A percentile compares a stretch with the other conserved stretches of the same genome.
phyloP scores from a whole-genome alignment of 2,888 invertebrate species.

The Chrysopilus asiliformis region DNA sequence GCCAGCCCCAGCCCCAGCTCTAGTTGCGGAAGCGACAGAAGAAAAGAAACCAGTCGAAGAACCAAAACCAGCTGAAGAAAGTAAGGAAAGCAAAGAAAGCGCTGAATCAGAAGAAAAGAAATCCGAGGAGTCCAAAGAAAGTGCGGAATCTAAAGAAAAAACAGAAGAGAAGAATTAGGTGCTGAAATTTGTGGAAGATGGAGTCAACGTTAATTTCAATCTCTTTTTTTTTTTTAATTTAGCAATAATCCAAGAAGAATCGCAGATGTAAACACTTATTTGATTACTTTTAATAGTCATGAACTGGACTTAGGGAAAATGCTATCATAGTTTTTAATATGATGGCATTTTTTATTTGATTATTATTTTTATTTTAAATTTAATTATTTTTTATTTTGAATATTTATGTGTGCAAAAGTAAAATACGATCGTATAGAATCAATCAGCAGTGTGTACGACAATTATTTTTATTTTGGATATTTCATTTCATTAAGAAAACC shows the following conservation, averaged over 20 bases:
- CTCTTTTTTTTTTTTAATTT: no score
- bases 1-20: conserved; percentile 13
- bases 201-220: no score
- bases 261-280: no score
- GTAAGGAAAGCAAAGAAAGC: conserved; percentile 22
- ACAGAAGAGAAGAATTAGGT: no score
- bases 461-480: no score
- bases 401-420: no score
- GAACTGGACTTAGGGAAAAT: conserved; percentile 7
- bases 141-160: conserved; percentile 24
- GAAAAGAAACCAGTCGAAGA: conserved; percentile 17
- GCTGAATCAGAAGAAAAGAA: conserved; percentile 8
- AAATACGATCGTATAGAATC: no score
- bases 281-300: conserved; percentile 3
- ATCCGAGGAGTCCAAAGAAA: conserved; percentile 26
- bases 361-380: conserved; percentile 5
- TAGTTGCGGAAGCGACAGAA: conserved; percentile 16
- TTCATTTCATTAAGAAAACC: no score
- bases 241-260: no score
- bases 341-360: conserved; percentile 4
- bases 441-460: no score
- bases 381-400: no score
- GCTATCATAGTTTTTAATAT: conserved; percentile 9
- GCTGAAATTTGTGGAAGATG: no score
- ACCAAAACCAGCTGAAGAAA: conserved; percentile 18